A percentile compares a stretch with the other conserved stretches of the same genome.
Evolutionary conservation across 92 coral and sea anemone species (phyloP).

Genomic region (Heliopora coerulea): DNA sequence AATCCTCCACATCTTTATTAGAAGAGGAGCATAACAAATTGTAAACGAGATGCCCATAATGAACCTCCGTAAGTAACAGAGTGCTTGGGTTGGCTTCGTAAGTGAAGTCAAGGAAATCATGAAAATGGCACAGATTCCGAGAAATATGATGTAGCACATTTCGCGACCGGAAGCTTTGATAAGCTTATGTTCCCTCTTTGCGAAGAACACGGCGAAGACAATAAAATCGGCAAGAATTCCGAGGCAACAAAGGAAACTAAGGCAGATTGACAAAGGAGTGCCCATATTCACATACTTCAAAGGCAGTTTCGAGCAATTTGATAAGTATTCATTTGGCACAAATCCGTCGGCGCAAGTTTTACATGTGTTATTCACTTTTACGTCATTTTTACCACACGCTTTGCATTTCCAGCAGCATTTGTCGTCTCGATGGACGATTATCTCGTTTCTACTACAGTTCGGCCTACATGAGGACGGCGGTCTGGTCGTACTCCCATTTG

Average conservation of each 20-base stretch:
- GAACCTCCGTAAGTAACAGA: slow-evolving; percentile 23
- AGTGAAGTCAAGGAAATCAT: slow-evolving; percentile 40
- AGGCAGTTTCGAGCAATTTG: slow-evolving; percentile 45
- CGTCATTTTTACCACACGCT: slow-evolving; percentile 38
- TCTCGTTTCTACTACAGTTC: slow-evolving; percentile 27
- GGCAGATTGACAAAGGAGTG: slow-evolving; percentile 17
- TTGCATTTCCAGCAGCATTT: slow-evolving; percentile 52
- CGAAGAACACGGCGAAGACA: slow-evolving; percentile 47
- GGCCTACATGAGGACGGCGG: slow-evolving; percentile 52
- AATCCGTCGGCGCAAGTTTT: slow-evolving; percentile 58
- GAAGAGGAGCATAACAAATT: slow-evolving; percentile 18
- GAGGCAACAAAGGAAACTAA: slow-evolving; percentile 19
- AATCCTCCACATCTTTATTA: slow-evolving; percentile 21
- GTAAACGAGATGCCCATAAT: slow-evolving; percentile 21
- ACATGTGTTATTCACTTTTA: slow-evolving; percentile 50
- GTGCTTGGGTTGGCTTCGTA: slow-evolving; percentile 8
- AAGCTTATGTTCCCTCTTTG: slow-evolving; percentile 35
- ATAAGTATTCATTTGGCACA: slow-evolving; percentile 40
- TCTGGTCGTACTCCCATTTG: too few species aligned
- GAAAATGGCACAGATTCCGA: slow-evolving; percentile 35
- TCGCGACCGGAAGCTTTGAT: slow-evolving; percentile 58
- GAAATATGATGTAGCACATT: slow-evolving; percentile 39
- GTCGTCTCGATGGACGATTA: slow-evolving; percentile 56
- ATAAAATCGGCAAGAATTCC: slow-evolving; percentile 34
- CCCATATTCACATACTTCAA: slow-evolving; percentile 45